phyloP scores from a whole-genome alignment of 2,888 invertebrate genomes.

The Venusia cambrica region DNA sequence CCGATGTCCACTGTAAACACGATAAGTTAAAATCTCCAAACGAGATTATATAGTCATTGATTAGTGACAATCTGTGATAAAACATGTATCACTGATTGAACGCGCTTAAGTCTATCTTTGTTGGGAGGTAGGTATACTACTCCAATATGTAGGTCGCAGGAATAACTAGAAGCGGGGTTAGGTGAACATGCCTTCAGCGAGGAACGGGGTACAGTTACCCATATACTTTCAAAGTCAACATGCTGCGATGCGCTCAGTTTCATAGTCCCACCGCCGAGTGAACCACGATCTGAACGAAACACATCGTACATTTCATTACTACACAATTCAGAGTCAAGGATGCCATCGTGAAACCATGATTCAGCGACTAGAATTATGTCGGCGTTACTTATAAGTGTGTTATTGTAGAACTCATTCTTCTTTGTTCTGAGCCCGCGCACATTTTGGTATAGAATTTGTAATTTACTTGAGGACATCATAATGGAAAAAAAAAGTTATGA shows the following conservation, averaged over 20 bases:
- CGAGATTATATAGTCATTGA: too few relatives aligned
- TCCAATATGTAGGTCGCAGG: too few relatives aligned
- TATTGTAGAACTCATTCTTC: constrained; percentile 1
- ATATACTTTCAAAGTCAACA: neutral
- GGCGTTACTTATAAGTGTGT: neutral
- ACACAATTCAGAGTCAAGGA: neutral
- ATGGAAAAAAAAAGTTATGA: too few relatives aligned
- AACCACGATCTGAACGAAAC: neutral
- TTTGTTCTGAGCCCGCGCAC: constrained; percentile 5
- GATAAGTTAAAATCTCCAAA: too few relatives aligned
- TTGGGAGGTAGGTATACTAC: too few relatives aligned
- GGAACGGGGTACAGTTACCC: neutral
- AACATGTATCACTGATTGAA: too few relatives aligned
- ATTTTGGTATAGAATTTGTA: neutral
- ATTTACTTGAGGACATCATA: too few relatives aligned
- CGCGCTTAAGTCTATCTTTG: too few relatives aligned
- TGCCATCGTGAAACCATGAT: constrained; percentile 1
- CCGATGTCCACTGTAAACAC: too few relatives aligned
- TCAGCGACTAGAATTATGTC: neutral
- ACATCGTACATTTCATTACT: neutral
- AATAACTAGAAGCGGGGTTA: too few relatives aligned
- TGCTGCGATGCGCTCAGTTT: neutral
- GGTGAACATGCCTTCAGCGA: too few relatives aligned
- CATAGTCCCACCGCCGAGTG: constrained; percentile 2
- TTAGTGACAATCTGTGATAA: too few relatives aligned